These are phyloP conservation scores for Cerastis leucographa DNA, from an alignment of 2,888 invertebrate species.

Conservation along the genomic window DNA sequence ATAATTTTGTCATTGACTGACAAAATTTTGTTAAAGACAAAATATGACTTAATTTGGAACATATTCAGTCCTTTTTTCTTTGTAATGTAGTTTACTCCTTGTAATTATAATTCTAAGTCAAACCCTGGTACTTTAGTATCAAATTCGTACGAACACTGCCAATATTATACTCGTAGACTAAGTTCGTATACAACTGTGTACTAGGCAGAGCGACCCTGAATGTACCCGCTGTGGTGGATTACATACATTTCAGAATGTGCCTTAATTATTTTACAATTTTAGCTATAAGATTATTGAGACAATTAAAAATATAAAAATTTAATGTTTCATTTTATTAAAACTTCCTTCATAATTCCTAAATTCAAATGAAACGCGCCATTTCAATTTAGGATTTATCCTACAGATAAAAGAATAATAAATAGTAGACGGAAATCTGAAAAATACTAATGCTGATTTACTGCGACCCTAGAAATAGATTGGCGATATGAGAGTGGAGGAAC, in stretches of 20 bases:
- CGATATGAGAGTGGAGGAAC: too few relatives aligned
- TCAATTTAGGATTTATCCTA: not conserved
- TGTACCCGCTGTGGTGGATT: constrained; percentile 47
- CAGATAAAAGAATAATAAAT: not conserved
- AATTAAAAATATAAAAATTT: constrained; percentile 65
- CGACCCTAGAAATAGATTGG: too few relatives aligned
- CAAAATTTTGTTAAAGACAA: constrained; percentile 40
- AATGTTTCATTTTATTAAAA: constrained; percentile 27
- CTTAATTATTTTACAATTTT: constrained; percentile 75
- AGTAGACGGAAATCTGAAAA: not conserved
- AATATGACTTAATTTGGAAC: constrained; percentile 23
- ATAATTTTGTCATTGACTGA: constrained; percentile 45
- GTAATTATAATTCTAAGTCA: constrained; percentile 69
- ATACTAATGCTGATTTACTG: too few relatives aligned
- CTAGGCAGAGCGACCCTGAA: constrained; percentile 55
- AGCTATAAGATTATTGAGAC: constrained; percentile 68
- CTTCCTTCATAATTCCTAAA: not conserved
- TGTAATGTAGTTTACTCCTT: constrained; percentile 50
- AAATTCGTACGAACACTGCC: constrained; percentile 77
- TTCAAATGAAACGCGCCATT: not conserved
- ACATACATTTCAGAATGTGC: constrained; percentile 74
- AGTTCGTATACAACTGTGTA: constrained; percentile 57
- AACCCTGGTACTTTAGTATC: constrained; percentile 67
- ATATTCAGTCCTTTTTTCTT: constrained; percentile 28
- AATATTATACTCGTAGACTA: constrained; percentile 73